Evolutionary conservation across 2,888 invertebrate species (phyloP), one percentile per base, ranked within the genome.

Genomic region (Lucinisca nassula): DNA sequence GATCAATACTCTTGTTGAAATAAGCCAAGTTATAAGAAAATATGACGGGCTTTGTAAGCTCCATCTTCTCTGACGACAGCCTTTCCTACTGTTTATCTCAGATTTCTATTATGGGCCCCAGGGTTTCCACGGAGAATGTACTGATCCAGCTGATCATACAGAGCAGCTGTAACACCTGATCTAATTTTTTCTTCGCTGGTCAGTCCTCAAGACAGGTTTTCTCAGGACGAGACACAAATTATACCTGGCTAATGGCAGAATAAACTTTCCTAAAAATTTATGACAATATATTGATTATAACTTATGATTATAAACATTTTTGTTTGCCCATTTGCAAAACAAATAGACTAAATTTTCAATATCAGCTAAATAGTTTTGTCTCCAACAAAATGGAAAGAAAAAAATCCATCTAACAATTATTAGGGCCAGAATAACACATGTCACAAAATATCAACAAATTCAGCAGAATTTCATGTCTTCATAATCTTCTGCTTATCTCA

Each of bases 241-340:
- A 8, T 67, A 67, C 67, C 67, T 35, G 14, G 35, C 35, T 67
- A 67, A 67, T 67, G 67, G 67, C 21, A 67, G 35, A 67, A 67
- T 35, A 67, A 67, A 67, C 67, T 35, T 10, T 55, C 17, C 10
- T 35, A 21, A 35, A 67, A 67, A 67, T 67, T 67, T 67, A 67
- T 67, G 67, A 67, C 67, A 67, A 35, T 17, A 4, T 67, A 67
- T 67, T 67, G 67, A 67, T 67, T 67, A 67, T 67, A 67, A 67
- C 67, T 67, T 67, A 67, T 67, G 67, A 67, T 67, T 67, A 67
- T 67, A 67, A 67, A 67, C 35, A 67, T 30, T 67, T 67, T 67
- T 67, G 67, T 67, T 67, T 67, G 67, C 67, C 67, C 67, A 67
- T 67, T 67, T 67, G 67, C 67, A 67, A 67, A 67, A 67, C 67